Evolutionary conservation across 2,888 invertebrate genomes (phyloP).

Genomic region (Acrobasis repandana): DNA sequence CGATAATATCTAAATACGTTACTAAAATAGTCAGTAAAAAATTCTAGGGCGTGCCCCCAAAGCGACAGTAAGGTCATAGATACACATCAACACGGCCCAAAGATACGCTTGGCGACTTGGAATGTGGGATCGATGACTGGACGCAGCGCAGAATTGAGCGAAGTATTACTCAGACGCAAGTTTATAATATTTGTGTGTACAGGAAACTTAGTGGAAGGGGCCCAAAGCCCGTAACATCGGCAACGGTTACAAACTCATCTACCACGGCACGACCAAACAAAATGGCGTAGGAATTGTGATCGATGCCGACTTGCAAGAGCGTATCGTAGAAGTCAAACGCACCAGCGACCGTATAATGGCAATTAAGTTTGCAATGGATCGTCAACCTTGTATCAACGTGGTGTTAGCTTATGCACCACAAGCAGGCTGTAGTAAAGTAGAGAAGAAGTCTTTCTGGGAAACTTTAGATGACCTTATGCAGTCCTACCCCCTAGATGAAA

Average conservation of each 20-base stretch:
- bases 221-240: slow-evolving; percentile 28
- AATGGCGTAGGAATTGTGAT: slow-evolving; percentile 28
- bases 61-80: too few species aligned
- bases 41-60: too few species aligned
- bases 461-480: slow-evolving; percentile 24
- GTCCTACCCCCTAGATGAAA: slow-evolving; percentile 20
- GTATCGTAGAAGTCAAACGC: slow-evolving; percentile 26
- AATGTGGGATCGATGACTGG: too few species aligned
- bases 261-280: slow-evolving; percentile 22
- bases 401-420: too few species aligned
- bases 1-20: too few species aligned
- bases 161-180: slow-evolving; percentile 25
- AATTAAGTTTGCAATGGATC: slow-evolving; percentile 25
- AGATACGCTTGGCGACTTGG: too few species aligned
- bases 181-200: slow-evolving; percentile 31
- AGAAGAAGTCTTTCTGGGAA: slow-evolving; percentile 29
- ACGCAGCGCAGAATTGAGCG: too few species aligned
- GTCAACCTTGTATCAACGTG: slow-evolving; percentile 29
- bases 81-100: too few species aligned
- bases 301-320: slow-evolving; percentile 21
- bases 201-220: slow-evolving; percentile 34
- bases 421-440: too few species aligned
- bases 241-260: slow-evolving; percentile 23
- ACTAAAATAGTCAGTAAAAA: too few species aligned
- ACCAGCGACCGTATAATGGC: slow-evolving; percentile 27